Evolutionary conservation across 2,888 invertebrate genomes (phyloP), one percentile per base, ranked within the genome.

Genomic region (Trimorus sp.): DNA sequence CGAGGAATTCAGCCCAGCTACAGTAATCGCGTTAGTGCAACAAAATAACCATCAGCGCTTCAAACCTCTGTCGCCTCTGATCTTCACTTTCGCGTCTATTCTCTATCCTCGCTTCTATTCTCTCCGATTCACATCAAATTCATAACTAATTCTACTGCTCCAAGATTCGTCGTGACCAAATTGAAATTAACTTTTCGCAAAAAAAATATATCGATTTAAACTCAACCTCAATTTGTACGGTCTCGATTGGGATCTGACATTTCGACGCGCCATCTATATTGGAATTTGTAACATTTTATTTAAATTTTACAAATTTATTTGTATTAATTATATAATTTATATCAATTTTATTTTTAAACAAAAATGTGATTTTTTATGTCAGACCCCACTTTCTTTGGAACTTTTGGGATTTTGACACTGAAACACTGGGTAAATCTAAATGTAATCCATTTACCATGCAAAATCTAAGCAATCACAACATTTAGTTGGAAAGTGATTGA

Each of bases 1-100:
- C 87, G 94, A 94, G 86, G 94, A 93, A 87, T 92, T 93, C 91
- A 91, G 91, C 90, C 90, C 90, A 88, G 91, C 92, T 92, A 90
- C 84, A 90, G 90, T 90, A 89, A 91, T 90, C 89, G 89, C 89
- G 89, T 91, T 84, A 91, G 90, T 90, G 90, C 90, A 88, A 89
- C 69, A 70, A 71, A 71, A 66, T 66, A 87, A 88, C 87, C 83
- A 86, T 87, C 85, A 85, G 87, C 89, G 26, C 2, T n/a, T 26
- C 26, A 26, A 26, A 26, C 26, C 26, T 26, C 26, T 26, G 26
- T 26, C 26, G 26, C 26, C 26, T 89, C 89, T 80, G 86, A 88
- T 88, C 88, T 89, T 89, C 89, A 26, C 26, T 88, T 88, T n/a
- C n/a, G n/a, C n/a, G n/a, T n/a, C n/a, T n/a, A n/a, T n/a, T 84